phyloP scores from a whole-genome alignment of 2,797 vertebrate genomes.

The Enteromius argenteus region DNA sequence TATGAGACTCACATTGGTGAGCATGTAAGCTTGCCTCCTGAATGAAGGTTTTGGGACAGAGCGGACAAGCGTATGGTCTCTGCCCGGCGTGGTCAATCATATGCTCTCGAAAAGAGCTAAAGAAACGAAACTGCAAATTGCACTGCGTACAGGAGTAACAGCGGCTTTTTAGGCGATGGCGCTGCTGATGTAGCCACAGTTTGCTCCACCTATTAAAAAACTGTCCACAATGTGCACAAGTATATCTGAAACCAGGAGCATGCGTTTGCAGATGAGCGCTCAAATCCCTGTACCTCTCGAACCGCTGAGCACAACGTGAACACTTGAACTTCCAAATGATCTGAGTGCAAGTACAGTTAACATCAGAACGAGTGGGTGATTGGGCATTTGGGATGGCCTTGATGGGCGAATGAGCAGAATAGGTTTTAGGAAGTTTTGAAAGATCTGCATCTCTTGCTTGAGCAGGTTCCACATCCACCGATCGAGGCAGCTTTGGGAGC shows the following conservation, averaged over 20 bases:
- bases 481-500: not conserved
- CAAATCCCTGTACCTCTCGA: slow-evolving; percentile 40
- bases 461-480: not conserved
- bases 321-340: slow-evolving; percentile 43
- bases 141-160: slow-evolving; percentile 63
- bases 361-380: slow-evolving; percentile 35
- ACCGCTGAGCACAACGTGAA: slow-evolving; percentile 50
- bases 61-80: slow-evolving; percentile 55
- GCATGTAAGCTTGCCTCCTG: slow-evolving; percentile 29
- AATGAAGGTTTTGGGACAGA: slow-evolving; percentile 58
- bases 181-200: slow-evolving; percentile 59
- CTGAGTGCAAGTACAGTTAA: slow-evolving; percentile 10
- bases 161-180: slow-evolving; percentile 40
- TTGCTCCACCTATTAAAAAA: slow-evolving; percentile 59
- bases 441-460: not conserved
- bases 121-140: slow-evolving; percentile 62
- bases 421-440: not conserved
- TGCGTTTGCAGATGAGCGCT: slow-evolving; percentile 46
- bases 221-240: slow-evolving; percentile 58
- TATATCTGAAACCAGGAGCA: slow-evolving; percentile 45
- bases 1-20: slow-evolving; percentile 52
- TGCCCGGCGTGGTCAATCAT: slow-evolving; percentile 62
- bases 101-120: slow-evolving; percentile 64
- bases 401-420: not conserved
- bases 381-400: not conserved